Base-by-base conservation (phyloP, 2,888 invertebrate genomes). In the Campoplex nolae region DNA sequence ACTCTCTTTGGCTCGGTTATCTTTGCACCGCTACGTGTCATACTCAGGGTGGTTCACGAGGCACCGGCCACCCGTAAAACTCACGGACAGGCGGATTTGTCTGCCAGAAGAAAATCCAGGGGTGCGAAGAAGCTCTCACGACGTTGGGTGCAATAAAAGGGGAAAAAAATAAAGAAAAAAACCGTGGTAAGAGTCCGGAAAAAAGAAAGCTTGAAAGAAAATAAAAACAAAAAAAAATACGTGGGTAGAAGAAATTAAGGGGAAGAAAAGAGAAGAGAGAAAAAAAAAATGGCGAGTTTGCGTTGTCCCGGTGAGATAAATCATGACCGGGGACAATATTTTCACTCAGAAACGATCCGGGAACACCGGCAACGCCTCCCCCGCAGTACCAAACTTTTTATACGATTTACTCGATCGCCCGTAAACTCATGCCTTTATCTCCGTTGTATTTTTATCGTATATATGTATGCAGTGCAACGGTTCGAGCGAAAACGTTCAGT, bases 71-170 rank as follows among this genome's bases (percentile, higher is more conserved):
- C 65, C 83, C 87, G 88, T 90, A 89, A 90, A 88, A 90, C 89
- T 89, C 89, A 88, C 87, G 88, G 90, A 89, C 91, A 90, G 90
- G 88, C 88, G 89, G 90, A 91, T 91, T 91, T 91, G 90, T 90
- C 89, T 88, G 89, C 84, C 83, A 78, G 79, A 88, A 90, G 88
- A 88, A 91, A 91, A 91, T 91, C 91, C 89, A 84, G 62, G 67
- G 56, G 65, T 73, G 82, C 58, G 70, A 86, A 65, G 68, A 62
- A 54, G 83, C 79, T 84, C 85, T 84, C 62, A 80, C 76, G 83
- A 84, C 76, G 86, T 74, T 56, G 83, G 71, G 87, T 67, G 81
- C 51, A 45, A 45, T 45, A 45, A 45, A 45, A 45, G 38, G 6
- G 38, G 38, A 1, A 45, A 35, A 67, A 56, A 42, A 45, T 28